A percentile compares a stretch with the other conserved stretches of the same genome.
phyloP scores from a whole-genome alignment of 1,140 invertebrate species.

The Sogatella furcifera region DNA sequence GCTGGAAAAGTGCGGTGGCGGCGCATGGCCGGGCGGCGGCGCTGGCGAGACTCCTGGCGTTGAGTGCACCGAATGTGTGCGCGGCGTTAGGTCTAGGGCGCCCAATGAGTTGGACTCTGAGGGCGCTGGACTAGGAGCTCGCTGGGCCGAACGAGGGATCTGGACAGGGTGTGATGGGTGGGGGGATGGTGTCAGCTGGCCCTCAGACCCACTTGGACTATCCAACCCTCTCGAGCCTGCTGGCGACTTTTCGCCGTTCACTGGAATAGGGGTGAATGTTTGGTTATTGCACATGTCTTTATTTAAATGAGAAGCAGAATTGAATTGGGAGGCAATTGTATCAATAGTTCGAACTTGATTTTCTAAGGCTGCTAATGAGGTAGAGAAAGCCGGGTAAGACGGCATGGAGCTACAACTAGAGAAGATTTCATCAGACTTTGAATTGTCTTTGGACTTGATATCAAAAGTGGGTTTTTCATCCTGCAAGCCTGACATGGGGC shows the following conservation, averaged over 20 bases:
- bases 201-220: conserved; percentile 32
- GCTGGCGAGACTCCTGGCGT: conserved; percentile 33
- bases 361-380: conserved; percentile 61
- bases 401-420: conserved; percentile 24
- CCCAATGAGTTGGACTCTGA: conserved; percentile 41
- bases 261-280: conserved; percentile 29
- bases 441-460: conserved; percentile 11
- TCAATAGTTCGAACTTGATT: conserved; percentile 59
- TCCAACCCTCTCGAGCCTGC: conserved; percentile 25
- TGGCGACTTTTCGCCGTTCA: conserved; percentile 43
- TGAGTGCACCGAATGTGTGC: conserved; percentile 29
- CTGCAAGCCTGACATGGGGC: conserved; percentile 38
- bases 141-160: conserved; percentile 30
- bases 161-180: conserved; percentile 19
- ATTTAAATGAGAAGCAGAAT: conserved; percentile 28
- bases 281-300: conserved; percentile 34
- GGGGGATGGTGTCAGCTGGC: conserved; percentile 27
- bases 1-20: conserved; percentile 36
- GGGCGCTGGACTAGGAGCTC: conserved; percentile 31
- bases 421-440: conserved; percentile 15
- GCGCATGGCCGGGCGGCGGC: no score
- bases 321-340: conserved; percentile 43
- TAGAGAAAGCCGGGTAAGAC: conserved; percentile 46
- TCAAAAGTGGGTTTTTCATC: conserved; percentile 4
- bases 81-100: conserved; percentile 46